phyloP scores from a whole-genome alignment of 2,888 invertebrate species.

The Leuctra nigra region DNA sequence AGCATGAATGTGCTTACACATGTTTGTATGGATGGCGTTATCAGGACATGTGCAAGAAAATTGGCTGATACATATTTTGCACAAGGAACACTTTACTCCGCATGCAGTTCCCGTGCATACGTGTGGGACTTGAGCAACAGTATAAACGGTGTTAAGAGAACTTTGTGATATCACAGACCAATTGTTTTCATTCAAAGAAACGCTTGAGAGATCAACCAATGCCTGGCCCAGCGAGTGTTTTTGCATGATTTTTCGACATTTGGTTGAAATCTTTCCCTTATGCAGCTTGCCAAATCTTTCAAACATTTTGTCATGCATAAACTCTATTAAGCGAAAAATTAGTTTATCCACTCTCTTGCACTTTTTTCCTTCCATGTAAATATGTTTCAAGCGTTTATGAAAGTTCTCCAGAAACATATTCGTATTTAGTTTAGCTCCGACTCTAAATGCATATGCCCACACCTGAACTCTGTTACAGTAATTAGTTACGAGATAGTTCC shows the following conservation, averaged over 20 bases:
- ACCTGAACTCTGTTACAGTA: neutral
- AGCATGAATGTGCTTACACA: neutral
- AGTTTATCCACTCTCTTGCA: neutral
- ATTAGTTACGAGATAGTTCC: neutral
- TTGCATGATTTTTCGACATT: neutral
- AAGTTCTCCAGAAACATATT: neutral
- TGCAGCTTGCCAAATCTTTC: neutral
- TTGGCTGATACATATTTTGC: neutral
- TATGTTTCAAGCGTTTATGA: neutral
- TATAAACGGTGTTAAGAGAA: neutral
- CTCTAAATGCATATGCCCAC: neutral
- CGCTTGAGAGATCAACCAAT: neutral
- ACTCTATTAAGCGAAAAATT: neutral
- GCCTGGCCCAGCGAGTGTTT: neutral
- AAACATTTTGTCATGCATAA: neutral
- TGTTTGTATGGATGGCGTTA: neutral
- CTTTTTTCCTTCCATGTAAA: neutral
- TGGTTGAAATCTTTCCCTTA: neutral
- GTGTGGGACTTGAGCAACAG: neutral
- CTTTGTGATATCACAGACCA: neutral
- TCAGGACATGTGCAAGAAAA: neutral
- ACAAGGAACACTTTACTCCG: neutral
- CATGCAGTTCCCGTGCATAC: neutral
- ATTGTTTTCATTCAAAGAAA: neutral
- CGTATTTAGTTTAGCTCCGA: neutral